Evolutionary conservation across 1,140 invertebrate species (phyloP).

Genomic region (Dinoponera quadriceps): DNA sequence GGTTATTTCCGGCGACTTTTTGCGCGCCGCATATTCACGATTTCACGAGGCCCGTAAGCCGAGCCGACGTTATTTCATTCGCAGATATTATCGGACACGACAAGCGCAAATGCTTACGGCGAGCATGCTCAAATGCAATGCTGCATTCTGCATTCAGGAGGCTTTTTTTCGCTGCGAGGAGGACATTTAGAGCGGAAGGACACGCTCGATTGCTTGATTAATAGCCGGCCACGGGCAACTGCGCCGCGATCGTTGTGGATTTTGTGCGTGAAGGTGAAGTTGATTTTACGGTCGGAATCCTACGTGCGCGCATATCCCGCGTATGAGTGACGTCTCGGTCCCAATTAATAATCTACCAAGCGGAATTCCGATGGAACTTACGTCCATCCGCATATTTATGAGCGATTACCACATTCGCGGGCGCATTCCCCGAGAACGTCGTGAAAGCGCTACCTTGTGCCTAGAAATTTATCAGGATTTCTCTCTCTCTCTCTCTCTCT

Average conservation of each 20-base stretch:
- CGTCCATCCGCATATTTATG: slow-evolving; percentile 45
- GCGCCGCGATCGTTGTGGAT: slow-evolving; percentile 22
- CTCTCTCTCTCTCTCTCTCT: background rate
- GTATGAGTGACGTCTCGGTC: background rate
- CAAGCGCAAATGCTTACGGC: background rate
- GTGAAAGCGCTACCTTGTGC: slow-evolving; percentile 29
- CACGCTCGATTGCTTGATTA: slow-evolving; percentile 48
- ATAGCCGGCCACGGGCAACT: background rate
- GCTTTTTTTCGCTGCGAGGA: slow-evolving; percentile 7
- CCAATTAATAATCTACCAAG: slow-evolving; percentile 33
- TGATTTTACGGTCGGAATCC: slow-evolving; percentile 32
- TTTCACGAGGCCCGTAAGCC: background rate
- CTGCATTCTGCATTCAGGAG: background rate
- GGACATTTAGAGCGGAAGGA: slow-evolving; percentile 45
- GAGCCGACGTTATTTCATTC: background rate
- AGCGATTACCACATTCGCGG: slow-evolving; percentile 33
- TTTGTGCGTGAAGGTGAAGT: background rate
- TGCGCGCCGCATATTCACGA: too few relatives aligned
- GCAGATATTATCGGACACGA: background rate
- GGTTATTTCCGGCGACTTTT: background rate
- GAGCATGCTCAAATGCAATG: background rate
- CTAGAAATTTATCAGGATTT: slow-evolving; percentile 67
- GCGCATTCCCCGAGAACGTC: background rate
- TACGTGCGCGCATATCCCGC: background rate
- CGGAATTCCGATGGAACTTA: slow-evolving; percentile 36